Evolutionary conservation across 2,888 invertebrate genomes (phyloP).

Genomic region (Cantharis flavilabris): DNA sequence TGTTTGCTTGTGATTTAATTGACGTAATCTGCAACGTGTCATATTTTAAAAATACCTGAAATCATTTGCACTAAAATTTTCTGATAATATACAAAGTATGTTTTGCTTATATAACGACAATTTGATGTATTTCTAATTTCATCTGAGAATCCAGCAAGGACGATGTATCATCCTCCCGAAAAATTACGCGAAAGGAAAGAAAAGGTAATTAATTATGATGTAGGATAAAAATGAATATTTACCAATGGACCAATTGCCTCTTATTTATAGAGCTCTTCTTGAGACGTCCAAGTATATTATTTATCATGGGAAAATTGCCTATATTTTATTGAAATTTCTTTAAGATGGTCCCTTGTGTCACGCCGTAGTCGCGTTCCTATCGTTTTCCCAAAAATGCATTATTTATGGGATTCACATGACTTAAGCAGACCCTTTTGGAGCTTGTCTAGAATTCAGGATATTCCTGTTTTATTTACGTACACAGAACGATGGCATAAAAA

Average conservation of each 20-base stretch:
- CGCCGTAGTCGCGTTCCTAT: constrained; percentile 12
- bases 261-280: background rate
- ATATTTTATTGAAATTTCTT: constrained; percentile 16
- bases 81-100: background rate
- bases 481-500: constrained; percentile 7
- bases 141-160: background rate
- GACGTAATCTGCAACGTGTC: background rate
- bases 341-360: constrained; percentile 10
- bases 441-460: constrained; percentile 8
- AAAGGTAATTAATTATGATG: background rate
- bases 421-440: constrained; percentile 12
- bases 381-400: constrained; percentile 14
- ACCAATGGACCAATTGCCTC: background rate
- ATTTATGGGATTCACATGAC: constrained; percentile 16
- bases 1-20: background rate
- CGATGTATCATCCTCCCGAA: background rate
- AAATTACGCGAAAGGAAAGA: background rate
- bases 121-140: background rate
- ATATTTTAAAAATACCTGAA: background rate
- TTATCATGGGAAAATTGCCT: constrained; percentile 13
- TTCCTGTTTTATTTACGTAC: constrained; percentile 16
- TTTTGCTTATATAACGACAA: background rate
- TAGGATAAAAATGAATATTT: background rate
- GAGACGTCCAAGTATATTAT: constrained; percentile 7
- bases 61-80: background rate